These are phyloP conservation scores for Panthera tigris DNA, from an alignment of 2,113 vertebrate genomes.

Conservation along the genomic window DNA sequence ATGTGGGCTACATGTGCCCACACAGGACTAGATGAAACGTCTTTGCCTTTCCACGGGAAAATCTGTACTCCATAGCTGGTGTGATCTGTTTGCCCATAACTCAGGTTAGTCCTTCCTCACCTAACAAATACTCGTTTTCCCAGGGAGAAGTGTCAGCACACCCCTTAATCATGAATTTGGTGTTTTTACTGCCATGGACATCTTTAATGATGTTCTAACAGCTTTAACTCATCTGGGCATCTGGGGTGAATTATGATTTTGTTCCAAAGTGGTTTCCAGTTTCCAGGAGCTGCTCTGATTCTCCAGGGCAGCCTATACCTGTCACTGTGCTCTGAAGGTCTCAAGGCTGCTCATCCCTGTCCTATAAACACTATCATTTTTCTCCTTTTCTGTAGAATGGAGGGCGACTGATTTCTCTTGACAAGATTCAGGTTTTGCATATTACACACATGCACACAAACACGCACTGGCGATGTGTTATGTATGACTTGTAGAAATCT, in stretches of 20 bases:
- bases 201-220: not conserved
- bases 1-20: not conserved
- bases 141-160: not conserved
- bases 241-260: constrained; percentile 9
- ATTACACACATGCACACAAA: not conserved
- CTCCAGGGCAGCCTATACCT: not conserved
- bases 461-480: not conserved
- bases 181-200: not conserved
- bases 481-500: not conserved
- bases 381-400: not conserved
- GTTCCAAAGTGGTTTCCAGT: constrained; percentile 1
- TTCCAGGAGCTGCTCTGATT: not conserved
- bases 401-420: not conserved
- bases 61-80: not conserved
- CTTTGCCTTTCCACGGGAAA: not conserved
- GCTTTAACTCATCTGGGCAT: not conserved
- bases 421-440: not conserved
- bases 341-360: not conserved
- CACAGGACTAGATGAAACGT: not conserved
- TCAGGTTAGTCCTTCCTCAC: not conserved
- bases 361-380: not conserved
- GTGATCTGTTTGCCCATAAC: not conserved
- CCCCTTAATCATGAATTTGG: not conserved
- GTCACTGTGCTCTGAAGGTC: not conserved
- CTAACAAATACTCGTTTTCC: not conserved